A percentile compares a stretch with the other conserved stretches of the same genome.
Conservation (phyloP, 2,888 invertebrate genomes). For the Helicoverpa assulta region DNA sequence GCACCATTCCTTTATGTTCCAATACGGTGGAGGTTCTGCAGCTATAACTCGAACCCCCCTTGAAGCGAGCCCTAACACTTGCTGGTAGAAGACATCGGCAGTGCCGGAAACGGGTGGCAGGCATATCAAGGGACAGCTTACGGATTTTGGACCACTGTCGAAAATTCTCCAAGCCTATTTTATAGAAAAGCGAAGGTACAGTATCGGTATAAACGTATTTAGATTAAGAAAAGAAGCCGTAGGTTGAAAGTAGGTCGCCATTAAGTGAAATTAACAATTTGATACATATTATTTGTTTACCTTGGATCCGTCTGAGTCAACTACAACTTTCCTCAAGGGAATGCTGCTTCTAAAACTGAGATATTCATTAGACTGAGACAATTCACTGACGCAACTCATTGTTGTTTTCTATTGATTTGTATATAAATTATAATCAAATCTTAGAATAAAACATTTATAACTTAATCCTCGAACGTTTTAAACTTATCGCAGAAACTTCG, state of each 20-base stretch:
- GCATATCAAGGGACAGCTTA: slow-evolving; percentile 95
- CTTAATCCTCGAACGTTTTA: slow-evolving; percentile 3
- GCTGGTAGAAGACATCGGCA: slow-evolving; percentile 96
- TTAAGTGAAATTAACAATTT: slow-evolving; percentile 9
- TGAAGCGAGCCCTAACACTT: slow-evolving; percentile 94
- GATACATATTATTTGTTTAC: slow-evolving; percentile 81
- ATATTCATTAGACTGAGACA: slow-evolving; percentile 94
- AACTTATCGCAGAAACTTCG: not conserved
- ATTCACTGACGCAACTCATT: slow-evolving; percentile 93
- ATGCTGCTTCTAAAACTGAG: slow-evolving; percentile 94
- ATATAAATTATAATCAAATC: slow-evolving; percentile 24
- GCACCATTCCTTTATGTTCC: slow-evolving; percentile 96
- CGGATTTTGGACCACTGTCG: slow-evolving; percentile 95
- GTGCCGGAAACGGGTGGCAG: slow-evolving; percentile 97
- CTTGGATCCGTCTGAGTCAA: slow-evolving; percentile 94
- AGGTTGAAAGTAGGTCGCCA: slow-evolving; percentile 24
- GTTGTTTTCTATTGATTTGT: slow-evolving; percentile 39
- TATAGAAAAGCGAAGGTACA: slow-evolving; percentile 3
- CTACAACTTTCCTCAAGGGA: slow-evolving; percentile 93
- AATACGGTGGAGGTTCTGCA: slow-evolving; percentile 96
- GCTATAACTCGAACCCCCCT: slow-evolving; percentile 96
- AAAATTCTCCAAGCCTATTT: slow-evolving; percentile 95
- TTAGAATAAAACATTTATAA: slow-evolving; percentile 10
- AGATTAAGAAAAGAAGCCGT: not conserved
- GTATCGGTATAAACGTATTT: not conserved